Conservation (phyloP, 2,797 vertebrate species). For the Xenops minutus region DNA sequence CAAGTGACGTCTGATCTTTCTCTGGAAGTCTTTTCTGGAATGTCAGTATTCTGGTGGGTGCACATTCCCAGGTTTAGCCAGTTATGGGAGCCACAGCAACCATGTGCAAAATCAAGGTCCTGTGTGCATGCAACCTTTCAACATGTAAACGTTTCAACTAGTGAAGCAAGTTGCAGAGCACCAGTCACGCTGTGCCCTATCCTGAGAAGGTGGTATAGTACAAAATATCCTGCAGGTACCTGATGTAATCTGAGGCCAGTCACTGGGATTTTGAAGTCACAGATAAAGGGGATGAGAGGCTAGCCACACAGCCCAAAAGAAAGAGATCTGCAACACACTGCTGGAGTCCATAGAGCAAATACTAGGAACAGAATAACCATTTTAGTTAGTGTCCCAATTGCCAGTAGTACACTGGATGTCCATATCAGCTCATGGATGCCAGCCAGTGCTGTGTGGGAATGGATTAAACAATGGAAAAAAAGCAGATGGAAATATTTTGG, state of each 20-base stretch:
- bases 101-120: neutral
- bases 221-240: neutral
- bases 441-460: neutral
- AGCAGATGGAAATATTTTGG: neutral
- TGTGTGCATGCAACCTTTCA: accelerated
- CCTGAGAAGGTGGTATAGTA: neutral
- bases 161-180: neutral
- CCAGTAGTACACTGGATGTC: neutral
- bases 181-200: neutral
- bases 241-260: neutral
- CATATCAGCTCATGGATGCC: neutral
- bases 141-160: neutral
- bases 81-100: too few relatives aligned
- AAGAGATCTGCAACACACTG: neutral
- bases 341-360: neutral
- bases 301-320: neutral
- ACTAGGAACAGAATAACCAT: neutral
- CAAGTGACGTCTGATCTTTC: neutral
- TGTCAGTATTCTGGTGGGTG: neutral
- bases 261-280: neutral
- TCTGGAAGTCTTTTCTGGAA: neutral
- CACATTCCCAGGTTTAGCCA: neutral
- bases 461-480: neutral
- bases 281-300: neutral
- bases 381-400: neutral